Conservation (phyloP, 2,888 invertebrate genomes). For the Melangyna quadrimaculata region DNA sequence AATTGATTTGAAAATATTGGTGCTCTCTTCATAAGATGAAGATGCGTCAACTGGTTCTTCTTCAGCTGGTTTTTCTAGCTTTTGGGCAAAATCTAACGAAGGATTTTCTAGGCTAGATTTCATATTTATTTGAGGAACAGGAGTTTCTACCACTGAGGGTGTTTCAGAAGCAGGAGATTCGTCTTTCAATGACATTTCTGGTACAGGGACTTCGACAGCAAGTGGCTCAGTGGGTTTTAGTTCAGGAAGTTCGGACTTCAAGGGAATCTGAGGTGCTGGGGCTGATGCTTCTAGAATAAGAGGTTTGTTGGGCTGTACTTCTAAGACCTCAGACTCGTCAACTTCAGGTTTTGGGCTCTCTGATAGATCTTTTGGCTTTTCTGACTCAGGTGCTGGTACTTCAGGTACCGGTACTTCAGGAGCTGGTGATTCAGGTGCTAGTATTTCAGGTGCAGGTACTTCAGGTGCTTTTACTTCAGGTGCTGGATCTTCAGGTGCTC, state of each 20-base stretch:
- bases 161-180: background rate
- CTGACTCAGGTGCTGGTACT: background rate
- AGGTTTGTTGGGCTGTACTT: background rate
- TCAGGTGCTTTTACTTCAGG: background rate
- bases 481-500: background rate
- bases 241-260: background rate
- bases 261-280: background rate
- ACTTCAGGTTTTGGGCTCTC: background rate
- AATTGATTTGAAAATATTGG: background rate
- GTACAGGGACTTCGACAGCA: background rate
- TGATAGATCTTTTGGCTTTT: background rate
- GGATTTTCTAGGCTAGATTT: background rate
- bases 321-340: background rate
- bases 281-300: background rate
- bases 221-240: background rate
- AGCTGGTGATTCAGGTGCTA: background rate
- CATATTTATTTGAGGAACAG: background rate
- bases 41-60: conserved; percentile 8
- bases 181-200: background rate
- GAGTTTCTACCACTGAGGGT: background rate
- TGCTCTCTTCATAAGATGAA: background rate
- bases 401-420: background rate
- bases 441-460: background rate
- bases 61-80: conserved; percentile 1
- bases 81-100: background rate